A percentile compares a stretch with the other conserved stretches of the same genome.
These are phyloP conservation scores for Burhinus bistriatus DNA, from an alignment of 2,113 vertebrate species.

Conservation along the genomic window DNA sequence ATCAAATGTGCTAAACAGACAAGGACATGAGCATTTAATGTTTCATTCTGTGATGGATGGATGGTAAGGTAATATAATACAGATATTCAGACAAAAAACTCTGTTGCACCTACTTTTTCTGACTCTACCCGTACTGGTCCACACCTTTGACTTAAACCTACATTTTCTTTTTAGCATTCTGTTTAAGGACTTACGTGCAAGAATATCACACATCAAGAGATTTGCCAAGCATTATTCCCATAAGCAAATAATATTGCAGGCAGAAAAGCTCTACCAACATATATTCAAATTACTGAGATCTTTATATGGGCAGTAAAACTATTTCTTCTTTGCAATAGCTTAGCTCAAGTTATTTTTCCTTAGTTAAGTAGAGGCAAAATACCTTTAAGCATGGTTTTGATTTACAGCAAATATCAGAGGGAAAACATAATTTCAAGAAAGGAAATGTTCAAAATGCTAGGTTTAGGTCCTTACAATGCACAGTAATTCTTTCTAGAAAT, in stretches of 20 bases:
- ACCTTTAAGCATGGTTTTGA: background rate
- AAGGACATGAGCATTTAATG: background rate
- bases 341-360: background rate
- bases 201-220: background rate
- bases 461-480: background rate
- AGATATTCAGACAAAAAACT: background rate
- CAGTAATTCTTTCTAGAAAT: background rate
- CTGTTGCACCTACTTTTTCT: background rate
- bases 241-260: background rate
- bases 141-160: background rate
- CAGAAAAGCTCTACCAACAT: background rate
- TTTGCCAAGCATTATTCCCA: background rate
- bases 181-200: background rate
- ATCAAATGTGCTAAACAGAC: background rate
- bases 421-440: background rate
- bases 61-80: background rate
- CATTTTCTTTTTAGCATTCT: background rate
- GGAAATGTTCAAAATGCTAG: background rate
- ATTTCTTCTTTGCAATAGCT: background rate
- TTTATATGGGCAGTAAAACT: background rate
- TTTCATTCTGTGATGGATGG: background rate
- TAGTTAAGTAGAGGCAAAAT: background rate
- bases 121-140: background rate
- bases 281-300: background rate
- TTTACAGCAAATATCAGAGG: background rate